Conservation (phyloP, 2,113 vertebrate species). For the Dinomys branickii region DNA sequence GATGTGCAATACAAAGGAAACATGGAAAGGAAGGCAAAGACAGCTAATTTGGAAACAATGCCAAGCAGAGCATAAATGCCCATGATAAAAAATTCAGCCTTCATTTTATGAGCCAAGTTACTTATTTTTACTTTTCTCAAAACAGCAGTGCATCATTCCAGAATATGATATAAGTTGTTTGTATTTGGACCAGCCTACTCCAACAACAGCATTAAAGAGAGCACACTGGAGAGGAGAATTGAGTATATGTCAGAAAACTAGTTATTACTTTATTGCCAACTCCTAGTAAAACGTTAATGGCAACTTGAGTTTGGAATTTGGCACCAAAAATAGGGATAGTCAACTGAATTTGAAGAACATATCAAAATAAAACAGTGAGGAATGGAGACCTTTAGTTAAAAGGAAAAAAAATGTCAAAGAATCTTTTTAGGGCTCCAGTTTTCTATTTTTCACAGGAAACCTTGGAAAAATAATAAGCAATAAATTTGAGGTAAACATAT, state of each 20-base stretch:
- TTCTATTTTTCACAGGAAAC: background rate
- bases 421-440: background rate
- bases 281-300: background rate
- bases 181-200: background rate
- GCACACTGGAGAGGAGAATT: background rate
- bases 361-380: background rate
- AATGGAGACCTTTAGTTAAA: background rate
- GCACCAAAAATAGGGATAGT: background rate
- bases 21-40: too few species aligned
- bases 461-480: background rate
- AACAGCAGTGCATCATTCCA: slow-evolving; percentile 17
- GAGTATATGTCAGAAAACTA: background rate
- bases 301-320: background rate
- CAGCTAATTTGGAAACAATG: background rate
- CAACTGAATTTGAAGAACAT: background rate
- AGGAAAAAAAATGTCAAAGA: background rate
- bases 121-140: background rate
- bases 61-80: background rate
- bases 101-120: background rate
- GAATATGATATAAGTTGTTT: background rate
- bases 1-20: background rate
- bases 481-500: background rate
- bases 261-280: background rate
- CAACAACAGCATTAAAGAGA: background rate
- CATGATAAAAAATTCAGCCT: background rate